phyloP scores from a whole-genome alignment of 2,797 vertebrate genomes.

The Epinephelus coioides region DNA sequence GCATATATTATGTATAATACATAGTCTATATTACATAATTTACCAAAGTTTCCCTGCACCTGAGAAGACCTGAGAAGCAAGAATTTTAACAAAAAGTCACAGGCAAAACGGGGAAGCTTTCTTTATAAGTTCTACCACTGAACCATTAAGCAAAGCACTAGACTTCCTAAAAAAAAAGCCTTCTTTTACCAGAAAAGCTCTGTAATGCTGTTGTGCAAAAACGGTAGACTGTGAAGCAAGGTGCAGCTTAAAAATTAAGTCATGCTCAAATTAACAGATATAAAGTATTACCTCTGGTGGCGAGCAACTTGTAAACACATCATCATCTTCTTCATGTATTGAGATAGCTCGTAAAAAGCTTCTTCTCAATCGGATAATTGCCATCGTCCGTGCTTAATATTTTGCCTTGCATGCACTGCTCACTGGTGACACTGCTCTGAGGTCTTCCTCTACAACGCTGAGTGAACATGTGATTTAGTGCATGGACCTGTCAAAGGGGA shows the following conservation, averaged over 20 bases:
- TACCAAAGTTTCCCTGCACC: background rate
- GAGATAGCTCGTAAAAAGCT: constrained; percentile 36
- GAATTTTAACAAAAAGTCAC: background rate
- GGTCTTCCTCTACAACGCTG: constrained; percentile 30
- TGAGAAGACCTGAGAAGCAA: background rate
- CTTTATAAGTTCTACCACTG: background rate
- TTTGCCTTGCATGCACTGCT: background rate
- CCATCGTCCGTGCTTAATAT: background rate
- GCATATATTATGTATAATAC: background rate
- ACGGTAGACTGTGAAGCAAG: background rate
- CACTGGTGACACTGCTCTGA: background rate
- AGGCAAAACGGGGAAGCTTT: background rate
- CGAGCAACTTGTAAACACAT: constrained; percentile 49
- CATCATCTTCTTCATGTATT: constrained; percentile 8
- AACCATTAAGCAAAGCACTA: background rate
- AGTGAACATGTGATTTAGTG: constrained; percentile 46
- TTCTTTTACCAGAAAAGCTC: background rate
- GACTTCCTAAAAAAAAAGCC: constrained; percentile 1
- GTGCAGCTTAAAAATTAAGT: background rate
- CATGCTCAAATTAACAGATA: background rate
- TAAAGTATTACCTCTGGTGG: constrained; percentile 53
- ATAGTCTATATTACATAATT: background rate
- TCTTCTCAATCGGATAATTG: constrained; percentile 45
- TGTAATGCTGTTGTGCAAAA: background rate
- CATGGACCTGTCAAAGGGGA: constrained; percentile 56